Evolutionary conservation across 2,888 invertebrate genomes (phyloP), one percentile per base, ranked within the genome.

Genomic region (Stenoptilia bipunctidactyla): DNA sequence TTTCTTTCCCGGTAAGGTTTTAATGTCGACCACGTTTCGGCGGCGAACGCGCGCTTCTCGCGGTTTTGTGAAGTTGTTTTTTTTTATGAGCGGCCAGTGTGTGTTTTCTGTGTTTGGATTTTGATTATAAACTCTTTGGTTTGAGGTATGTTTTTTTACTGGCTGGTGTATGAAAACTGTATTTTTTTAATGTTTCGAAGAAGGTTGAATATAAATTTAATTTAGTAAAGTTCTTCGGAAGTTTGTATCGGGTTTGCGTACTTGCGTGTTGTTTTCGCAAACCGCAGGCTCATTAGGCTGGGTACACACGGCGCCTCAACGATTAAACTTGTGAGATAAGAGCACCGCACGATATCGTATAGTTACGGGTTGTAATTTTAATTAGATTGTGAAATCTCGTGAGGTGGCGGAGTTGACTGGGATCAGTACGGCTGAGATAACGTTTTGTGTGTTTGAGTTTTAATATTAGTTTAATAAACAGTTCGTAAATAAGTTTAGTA

Each of bases 1-100:
- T 82, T 83, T 82, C 79, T 79, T 83, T 83, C 76, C 79, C 80
- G 79, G 79, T 74, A 77, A 79, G 83, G 83, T 82, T 82, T 83
- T 83, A 83, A 83, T 83, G 83, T 79, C 72, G 79, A 80, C 79
- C 80, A 77, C 82, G 82, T 68, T 83, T 77, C 73, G 80, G 80
- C 69, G 73, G 79, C 76, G 80, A 63, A 69, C 80, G 83, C 79
- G 73, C 80, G 80, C 77, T 72, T 74, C 67, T 61, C 74, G 76
- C 79, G 82, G 80, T 76, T 72, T 66, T 59, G 53, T 55, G 50
- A 45, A 51, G 60, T 66, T 61, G 61, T 52, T 51, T 55, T 55
- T 60, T 56, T 53, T n/a, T n/a, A n/a, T n/a, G n/a, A n/a, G n/a
- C n/a, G n/a, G n/a, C n/a, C n/a, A n/a, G n/a, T n/a, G 8, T 8